phyloP scores from a whole-genome alignment of 2,797 vertebrate species.

The Carcharodon carcharias region DNA sequence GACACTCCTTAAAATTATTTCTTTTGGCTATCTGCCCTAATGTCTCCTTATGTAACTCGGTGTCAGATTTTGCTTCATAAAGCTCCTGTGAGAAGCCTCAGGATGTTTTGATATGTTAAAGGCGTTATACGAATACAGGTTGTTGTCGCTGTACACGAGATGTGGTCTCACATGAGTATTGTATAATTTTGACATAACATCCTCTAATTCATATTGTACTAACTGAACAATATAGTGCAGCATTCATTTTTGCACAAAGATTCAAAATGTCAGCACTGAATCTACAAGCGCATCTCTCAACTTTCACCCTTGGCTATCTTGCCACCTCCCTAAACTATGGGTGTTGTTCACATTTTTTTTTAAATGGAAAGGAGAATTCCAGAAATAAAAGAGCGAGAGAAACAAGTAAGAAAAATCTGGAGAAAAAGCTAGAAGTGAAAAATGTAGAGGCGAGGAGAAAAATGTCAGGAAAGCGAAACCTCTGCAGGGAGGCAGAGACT shows the following conservation, averaged over 20 bases:
- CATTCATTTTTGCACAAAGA: neutral
- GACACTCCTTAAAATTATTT: too few relatives aligned
- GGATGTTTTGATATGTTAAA: too few relatives aligned
- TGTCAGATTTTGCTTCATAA: too few relatives aligned
- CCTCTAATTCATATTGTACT: neutral
- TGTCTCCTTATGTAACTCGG: too few relatives aligned
- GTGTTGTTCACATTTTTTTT: neutral
- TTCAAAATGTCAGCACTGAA: neutral
- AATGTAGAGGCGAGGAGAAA: neutral
- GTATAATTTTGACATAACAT: neutral
- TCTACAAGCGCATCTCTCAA: neutral
- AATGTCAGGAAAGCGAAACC: neutral
- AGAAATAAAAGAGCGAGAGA: neutral
- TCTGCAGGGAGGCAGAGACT: neutral
- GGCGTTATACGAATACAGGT: too few relatives aligned
- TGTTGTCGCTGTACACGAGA: neutral
- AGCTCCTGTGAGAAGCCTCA: too few relatives aligned
- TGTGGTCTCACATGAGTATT: neutral
- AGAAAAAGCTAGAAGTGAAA: neutral
- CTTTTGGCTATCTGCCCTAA: too few relatives aligned
- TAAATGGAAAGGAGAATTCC: neutral
- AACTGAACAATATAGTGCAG: neutral
- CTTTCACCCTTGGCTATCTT: neutral
- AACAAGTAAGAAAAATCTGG: neutral
- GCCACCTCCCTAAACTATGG: neutral